Evolutionary conservation across 1,140 invertebrate species (phyloP).

Genomic region (Lepidurus apus): DNA sequence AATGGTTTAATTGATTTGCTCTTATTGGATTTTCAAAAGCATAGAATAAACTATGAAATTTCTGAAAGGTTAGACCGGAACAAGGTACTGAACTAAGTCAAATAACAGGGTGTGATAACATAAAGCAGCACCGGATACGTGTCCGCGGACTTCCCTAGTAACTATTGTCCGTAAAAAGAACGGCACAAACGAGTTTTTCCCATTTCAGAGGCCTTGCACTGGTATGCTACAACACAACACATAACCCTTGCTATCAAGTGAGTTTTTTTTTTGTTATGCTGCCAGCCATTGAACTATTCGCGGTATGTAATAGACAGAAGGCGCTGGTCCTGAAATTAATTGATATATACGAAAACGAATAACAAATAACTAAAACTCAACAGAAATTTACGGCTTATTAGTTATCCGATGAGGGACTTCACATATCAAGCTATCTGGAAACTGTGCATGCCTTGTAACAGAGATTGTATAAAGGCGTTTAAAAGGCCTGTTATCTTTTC

Average conservation of each 20-base stretch:
- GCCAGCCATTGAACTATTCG: not conserved
- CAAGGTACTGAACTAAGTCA: not conserved
- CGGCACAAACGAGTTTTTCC: not conserved
- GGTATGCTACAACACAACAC: not conserved
- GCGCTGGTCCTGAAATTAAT: not conserved
- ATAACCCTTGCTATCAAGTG: not conserved
- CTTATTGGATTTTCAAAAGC: not conserved
- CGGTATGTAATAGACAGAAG: not conserved
- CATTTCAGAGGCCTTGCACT: not conserved
- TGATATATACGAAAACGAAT: not conserved
- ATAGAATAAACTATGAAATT: not conserved
- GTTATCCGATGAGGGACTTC: not conserved
- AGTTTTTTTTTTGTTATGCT: not conserved
- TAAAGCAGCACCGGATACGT: conserved; percentile 1
- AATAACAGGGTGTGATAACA: conserved; percentile 5
- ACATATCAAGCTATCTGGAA: not conserved
- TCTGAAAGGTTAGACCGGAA: conserved; percentile 13
- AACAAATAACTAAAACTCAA: too few relatives aligned
- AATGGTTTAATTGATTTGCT: not conserved
- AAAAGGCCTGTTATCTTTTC: conserved; percentile 34
- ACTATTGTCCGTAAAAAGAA: not conserved
- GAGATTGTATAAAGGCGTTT: conserved; percentile 27
- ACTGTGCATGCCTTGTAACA: conserved; percentile 24
- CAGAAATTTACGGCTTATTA: not conserved
- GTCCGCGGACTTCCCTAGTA: too few relatives aligned